A percentile compares a stretch with the other conserved stretches of the same genome.
These are phyloP conservation scores for Lycophotia porphyrea DNA, from an alignment of 2,888 invertebrate species.

Conservation along the genomic window DNA sequence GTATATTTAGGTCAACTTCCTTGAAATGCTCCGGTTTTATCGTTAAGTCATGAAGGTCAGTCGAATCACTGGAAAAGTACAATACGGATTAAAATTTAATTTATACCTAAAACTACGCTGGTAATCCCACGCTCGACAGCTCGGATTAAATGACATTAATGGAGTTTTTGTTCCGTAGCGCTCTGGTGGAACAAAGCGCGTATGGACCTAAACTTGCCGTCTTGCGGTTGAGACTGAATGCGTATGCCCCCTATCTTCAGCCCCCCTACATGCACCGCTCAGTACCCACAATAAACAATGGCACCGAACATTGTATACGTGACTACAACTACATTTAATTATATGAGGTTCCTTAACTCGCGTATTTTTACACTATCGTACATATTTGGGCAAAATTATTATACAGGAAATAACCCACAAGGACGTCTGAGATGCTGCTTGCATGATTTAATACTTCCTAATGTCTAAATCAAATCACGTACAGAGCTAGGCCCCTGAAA, in stretches of 20 bases:
- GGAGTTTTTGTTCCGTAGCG: constrained; percentile 76
- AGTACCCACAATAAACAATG: constrained; percentile 22
- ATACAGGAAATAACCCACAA: constrained; percentile 72
- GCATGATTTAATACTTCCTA: constrained; percentile 70
- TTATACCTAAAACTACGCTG: constrained; percentile 83
- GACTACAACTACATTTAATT: constrained; percentile 49
- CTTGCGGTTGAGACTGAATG: not conserved
- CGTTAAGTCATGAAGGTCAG: constrained; percentile 82
- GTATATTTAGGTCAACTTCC: constrained; percentile 72
- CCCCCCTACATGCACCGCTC: not conserved
- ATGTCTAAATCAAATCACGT: constrained; percentile 72
- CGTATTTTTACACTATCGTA: constrained; percentile 48
- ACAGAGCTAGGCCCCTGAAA: constrained; percentile 65
- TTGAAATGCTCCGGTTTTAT: constrained; percentile 79
- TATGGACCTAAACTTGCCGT: constrained; percentile 12
- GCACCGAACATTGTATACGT: constrained; percentile 33
- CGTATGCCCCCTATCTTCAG: not conserved
- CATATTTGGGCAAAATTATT: constrained; percentile 65
- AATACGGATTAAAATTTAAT: constrained; percentile 83
- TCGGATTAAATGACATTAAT: constrained; percentile 84
- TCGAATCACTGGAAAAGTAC: constrained; percentile 82
- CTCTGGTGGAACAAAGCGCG: constrained; percentile 57
- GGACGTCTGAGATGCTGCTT: constrained; percentile 74
- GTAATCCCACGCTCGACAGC: constrained; percentile 87
- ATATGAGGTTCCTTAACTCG: constrained; percentile 45